These are phyloP conservation scores for Cephus rjabovi DNA, from an alignment of 2,888 invertebrate species.

Conservation along the genomic window DNA sequence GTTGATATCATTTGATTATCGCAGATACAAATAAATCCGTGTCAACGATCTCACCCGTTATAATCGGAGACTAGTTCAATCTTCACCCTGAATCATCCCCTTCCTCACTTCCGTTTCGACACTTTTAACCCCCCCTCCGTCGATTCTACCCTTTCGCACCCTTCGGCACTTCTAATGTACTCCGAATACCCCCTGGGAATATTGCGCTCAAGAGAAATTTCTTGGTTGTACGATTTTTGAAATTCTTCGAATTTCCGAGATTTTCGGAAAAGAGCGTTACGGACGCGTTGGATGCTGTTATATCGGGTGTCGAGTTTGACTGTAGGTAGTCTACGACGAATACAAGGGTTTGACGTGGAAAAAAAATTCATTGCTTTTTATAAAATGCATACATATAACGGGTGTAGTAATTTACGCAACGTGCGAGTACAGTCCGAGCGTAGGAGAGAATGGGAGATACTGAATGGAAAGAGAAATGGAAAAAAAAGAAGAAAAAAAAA, in stretches of 20 bases:
- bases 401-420: background rate
- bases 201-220: slow-evolving; percentile 14
- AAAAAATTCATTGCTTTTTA: background rate
- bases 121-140: no score
- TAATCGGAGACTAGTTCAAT: background rate
- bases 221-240: background rate
- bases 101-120: background rate
- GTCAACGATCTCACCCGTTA: background rate
- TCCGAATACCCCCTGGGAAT: slow-evolving; percentile 15
- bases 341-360: background rate
- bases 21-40: background rate
- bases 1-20: background rate
- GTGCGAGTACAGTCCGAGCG: no score
- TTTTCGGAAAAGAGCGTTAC: background rate
- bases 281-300: no score
- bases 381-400: background rate
- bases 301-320: no score
- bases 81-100: background rate
- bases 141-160: slow-evolving; percentile 41
- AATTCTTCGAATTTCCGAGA: background rate
- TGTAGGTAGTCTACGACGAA: background rate
- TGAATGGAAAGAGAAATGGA: background rate
- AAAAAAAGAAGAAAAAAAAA: background rate
- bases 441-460: background rate
- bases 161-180: slow-evolving; percentile 37